Evolutionary conservation across 2,113 vertebrate species (phyloP).

Genomic region (Rattus norvegicus): GRCr8 NC_086023.1:125876501-125877000

Average conservation of each 20-base stretch:
- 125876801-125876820: not conserved
- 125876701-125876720: not conserved
- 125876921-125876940: not conserved
- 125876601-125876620: not conserved
- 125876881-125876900: not conserved
- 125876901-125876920: not conserved
- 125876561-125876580: not conserved
- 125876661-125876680: not conserved
- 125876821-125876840: not conserved
- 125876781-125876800: not conserved
- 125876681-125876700: not conserved
- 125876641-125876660: not conserved
- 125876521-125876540: not conserved
- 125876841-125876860: not conserved
- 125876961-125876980: not conserved
- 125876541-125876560: not conserved
- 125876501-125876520: not conserved
- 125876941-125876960: not conserved
- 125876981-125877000: slow-evolving; percentile 14
- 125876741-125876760: not conserved
- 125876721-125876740: not conserved
- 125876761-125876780: not conserved
- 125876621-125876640: not conserved
- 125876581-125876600: not conserved
- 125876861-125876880: fast-evolving